These are phyloP conservation scores for Phthorimaea operculella DNA, from an alignment of 1,140 invertebrate species.

Conservation along the genomic window DNA sequence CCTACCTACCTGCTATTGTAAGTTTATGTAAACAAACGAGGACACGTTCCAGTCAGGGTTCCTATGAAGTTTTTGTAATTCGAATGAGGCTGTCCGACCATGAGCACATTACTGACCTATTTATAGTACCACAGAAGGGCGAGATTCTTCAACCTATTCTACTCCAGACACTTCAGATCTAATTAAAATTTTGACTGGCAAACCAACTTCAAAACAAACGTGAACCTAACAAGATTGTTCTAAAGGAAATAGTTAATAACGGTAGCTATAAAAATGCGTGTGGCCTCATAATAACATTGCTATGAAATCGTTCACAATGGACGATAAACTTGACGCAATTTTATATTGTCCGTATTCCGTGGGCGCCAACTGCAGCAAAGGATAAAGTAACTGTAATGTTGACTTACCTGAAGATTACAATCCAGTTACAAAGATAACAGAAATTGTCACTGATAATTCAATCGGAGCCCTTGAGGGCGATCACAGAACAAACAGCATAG, in stretches of 20 bases:
- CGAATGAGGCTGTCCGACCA: background rate
- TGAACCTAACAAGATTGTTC: background rate
- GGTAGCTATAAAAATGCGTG: conserved; percentile 8
- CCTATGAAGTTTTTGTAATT: background rate
- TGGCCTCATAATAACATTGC: conserved; percentile 11
- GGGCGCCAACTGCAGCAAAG: background rate
- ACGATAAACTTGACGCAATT: conserved; percentile 23
- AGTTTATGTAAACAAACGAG: background rate
- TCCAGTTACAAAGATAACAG: background rate
- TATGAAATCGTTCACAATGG: conserved; percentile 22
- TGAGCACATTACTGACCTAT: background rate
- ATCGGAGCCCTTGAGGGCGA: conserved; percentile 44
- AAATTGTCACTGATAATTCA: conserved; percentile 17
- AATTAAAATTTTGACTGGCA: background rate
- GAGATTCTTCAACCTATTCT: background rate
- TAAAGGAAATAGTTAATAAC: background rate
- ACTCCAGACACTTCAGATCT: background rate
- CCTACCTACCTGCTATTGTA: background rate
- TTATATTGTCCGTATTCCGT: conserved; percentile 7
- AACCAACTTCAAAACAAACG: background rate
- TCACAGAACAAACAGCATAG: conserved; percentile 50
- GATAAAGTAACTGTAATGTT: conserved; percentile 2
- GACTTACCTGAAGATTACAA: conserved; percentile 1
- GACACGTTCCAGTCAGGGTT: background rate
- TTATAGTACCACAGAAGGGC: background rate